phyloP scores from a whole-genome alignment of 2,888 invertebrate genomes.

The Caenorhabditis sinica region DNA sequence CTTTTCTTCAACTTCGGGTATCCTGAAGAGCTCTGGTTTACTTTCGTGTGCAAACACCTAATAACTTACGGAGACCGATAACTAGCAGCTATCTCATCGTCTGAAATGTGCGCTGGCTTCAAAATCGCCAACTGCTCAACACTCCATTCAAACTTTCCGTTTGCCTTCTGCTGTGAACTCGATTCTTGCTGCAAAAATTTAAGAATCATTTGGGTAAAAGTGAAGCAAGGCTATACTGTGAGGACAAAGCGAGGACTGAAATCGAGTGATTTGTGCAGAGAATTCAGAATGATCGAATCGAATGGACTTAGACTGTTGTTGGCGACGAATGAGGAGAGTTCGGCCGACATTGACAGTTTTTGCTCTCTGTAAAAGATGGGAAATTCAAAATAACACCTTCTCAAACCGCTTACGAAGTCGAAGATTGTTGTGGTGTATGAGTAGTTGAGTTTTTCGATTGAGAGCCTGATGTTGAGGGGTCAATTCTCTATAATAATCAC shows the following conservation, averaged over 20 bases:
- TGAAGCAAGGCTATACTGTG: slow-evolving; percentile 13
- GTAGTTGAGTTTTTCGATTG: slow-evolving; percentile 34
- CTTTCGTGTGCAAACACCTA: not conserved
- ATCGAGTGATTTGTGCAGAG: slow-evolving; percentile 63
- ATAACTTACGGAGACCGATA: slow-evolving; percentile 62
- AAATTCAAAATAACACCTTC: not conserved
- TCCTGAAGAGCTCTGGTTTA: too few species aligned
- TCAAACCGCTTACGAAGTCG: not conserved
- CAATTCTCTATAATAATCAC: slow-evolving; percentile 29
- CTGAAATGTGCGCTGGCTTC: slow-evolving; percentile 70
- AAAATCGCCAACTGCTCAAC: slow-evolving; percentile 69
- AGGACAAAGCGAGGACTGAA: slow-evolving; percentile 62
- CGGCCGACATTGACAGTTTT: slow-evolving; percentile 50
- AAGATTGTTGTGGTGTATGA: slow-evolving; percentile 12
- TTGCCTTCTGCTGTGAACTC: slow-evolving; percentile 30
- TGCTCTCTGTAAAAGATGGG: slow-evolving; percentile 21
- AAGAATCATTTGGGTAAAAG: not conserved
- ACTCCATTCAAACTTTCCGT: slow-evolving; percentile 65
- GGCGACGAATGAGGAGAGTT: slow-evolving; percentile 57
- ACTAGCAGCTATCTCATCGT: slow-evolving; percentile 68
- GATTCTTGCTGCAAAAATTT: slow-evolving; percentile 51
- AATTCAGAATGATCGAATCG: slow-evolving; percentile 50
- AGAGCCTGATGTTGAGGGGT: slow-evolving; percentile 30
- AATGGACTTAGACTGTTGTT: slow-evolving; percentile 58
- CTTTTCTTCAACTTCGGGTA: slow-evolving; percentile 68